These are phyloP conservation scores for Spatulosminthurus flaviceps DNA, from an alignment of 2,888 invertebrate species.

Conservation along the genomic window DNA sequence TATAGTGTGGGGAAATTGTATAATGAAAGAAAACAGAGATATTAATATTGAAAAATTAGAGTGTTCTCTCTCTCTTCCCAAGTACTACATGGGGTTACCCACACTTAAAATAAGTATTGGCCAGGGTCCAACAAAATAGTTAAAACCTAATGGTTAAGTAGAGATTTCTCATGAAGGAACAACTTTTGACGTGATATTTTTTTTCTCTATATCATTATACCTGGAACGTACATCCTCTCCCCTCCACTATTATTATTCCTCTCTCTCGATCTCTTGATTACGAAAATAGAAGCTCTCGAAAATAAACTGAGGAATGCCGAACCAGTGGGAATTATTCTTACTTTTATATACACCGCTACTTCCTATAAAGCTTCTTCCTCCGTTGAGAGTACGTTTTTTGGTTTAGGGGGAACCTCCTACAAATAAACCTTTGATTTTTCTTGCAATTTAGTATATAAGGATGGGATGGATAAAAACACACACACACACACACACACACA, in stretches of 20 bases:
- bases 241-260: not conserved
- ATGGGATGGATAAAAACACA: not conserved
- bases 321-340: not conserved
- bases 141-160: not conserved
- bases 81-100: not conserved
- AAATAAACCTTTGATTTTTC: not conserved
- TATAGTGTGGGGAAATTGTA: too few relatives aligned
- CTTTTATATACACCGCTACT: not conserved
- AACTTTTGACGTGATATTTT: not conserved
- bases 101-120: slow-evolving; percentile 10
- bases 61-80: too few relatives aligned
- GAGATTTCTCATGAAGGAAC: not conserved
- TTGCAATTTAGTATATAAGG: not conserved
- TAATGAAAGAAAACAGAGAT: too few relatives aligned
- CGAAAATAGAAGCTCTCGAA: not conserved
- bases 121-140: not conserved
- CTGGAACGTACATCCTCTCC: not conserved
- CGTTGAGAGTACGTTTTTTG: not conserved
- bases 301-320: not conserved
- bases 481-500: not conserved
- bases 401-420: not conserved
- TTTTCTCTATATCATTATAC: not conserved
- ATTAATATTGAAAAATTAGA: too few relatives aligned
- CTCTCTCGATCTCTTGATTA: not conserved
- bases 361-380: not conserved